A percentile compares a stretch with the other conserved stretches of the same genome.
phyloP scores from a whole-genome alignment of 2,113 vertebrate genomes.

The Indicator indicator region DNA sequence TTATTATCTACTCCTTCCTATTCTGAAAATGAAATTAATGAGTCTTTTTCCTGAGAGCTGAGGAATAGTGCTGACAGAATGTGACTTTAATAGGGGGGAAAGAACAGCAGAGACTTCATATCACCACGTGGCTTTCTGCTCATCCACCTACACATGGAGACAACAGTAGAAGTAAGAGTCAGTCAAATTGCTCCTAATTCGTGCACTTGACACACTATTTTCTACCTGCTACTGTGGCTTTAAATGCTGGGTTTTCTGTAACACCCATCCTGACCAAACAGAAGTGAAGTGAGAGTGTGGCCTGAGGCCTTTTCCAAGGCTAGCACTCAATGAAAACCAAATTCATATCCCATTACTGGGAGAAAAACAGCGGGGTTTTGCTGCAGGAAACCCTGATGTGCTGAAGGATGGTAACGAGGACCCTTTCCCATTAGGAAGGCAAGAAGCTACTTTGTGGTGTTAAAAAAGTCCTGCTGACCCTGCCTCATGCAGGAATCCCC shows the following conservation, averaged over 20 bases:
- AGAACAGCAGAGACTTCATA: slow-evolving; percentile 36
- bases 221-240: background rate
- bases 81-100: slow-evolving; percentile 19
- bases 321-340: background rate
- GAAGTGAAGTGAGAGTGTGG: background rate
- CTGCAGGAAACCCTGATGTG: rapidly evolving
- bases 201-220: background rate
- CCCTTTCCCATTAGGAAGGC: background rate
- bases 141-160: slow-evolving; percentile 49
- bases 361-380: background rate
- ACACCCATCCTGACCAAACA: rapidly evolving
- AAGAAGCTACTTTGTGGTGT: rapidly evolving
- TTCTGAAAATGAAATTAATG: slow-evolving; percentile 53
- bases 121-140: slow-evolving; percentile 10
- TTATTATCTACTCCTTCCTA: slow-evolving; percentile 44
- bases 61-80: slow-evolving; percentile 25
- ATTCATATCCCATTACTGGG: background rate
- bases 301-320: background rate
- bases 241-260: background rate
- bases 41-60: background rate
- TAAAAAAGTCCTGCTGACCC: background rate
- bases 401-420: rapidly evolving
- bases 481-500: rapidly evolving
- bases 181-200: slow-evolving; percentile 11
- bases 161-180: slow-evolving; percentile 14